Evolutionary conservation across 2,888 invertebrate species (phyloP).

Genomic region (Epinotia bilunana): DNA sequence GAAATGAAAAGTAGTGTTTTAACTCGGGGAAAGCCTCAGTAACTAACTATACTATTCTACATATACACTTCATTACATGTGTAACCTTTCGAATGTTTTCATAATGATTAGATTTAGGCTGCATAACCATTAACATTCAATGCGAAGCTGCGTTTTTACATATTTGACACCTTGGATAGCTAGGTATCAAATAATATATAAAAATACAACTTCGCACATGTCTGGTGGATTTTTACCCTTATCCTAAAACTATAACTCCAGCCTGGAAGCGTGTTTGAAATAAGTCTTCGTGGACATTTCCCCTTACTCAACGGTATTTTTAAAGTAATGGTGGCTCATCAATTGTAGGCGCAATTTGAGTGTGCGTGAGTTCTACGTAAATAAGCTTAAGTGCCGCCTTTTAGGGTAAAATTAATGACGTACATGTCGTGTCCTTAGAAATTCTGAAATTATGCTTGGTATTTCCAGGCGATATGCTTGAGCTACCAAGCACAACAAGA

Average conservation of each 20-base stretch:
- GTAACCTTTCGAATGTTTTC: no score
- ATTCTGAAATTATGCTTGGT: constrained; percentile 18
- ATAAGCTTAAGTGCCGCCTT: constrained; percentile 41
- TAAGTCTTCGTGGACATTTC: constrained; percentile 5
- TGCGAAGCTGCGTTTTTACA: no score
- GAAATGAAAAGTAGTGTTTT: no score
- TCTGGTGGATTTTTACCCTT: background rate
- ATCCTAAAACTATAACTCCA: background rate
- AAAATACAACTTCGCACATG: no score
- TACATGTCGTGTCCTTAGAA: constrained; percentile 22
- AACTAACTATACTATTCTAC: no score
- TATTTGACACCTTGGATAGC: no score
- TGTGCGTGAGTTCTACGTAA: constrained; percentile 36
- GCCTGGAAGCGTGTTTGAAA: constrained; percentile 10
- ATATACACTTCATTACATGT: no score
- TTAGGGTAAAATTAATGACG: constrained; percentile 39
- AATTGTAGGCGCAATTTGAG: constrained; percentile 41
- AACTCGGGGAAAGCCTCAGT: no score
- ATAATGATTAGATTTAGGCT: no score
- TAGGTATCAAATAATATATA: no score
- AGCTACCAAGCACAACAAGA: background rate
- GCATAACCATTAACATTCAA: no score
- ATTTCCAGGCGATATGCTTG: background rate
- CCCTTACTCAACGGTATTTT: constrained; percentile 34
- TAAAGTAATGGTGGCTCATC: constrained; percentile 41